Base-by-base conservation (phyloP, 23 tunicate species). In the Ciona savignyi region DNA sequence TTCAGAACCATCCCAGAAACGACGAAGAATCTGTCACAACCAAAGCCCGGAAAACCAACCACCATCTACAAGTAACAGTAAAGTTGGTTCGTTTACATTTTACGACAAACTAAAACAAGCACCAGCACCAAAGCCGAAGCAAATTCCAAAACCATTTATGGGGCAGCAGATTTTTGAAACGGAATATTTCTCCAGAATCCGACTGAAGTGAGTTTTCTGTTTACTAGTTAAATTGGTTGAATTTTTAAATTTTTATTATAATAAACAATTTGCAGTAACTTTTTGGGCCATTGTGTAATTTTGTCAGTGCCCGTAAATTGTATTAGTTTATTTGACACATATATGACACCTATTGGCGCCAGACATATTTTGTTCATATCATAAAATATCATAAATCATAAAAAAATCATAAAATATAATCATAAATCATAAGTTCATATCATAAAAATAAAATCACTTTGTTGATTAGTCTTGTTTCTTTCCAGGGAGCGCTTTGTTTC, bases 1-100 rank as follows among this genome's bases (percentile, higher is more conserved):
- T 63, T 70, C 66, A 1, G 49, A 67, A 25, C 96, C 96, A 9
- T 67, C 83, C n/a, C 96, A 88, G 67, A 88, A 88, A 65, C 76
- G 71, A 78, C 70, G 76, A 11, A 48, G 96, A 68, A 35, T 82
- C 30, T 63, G 82, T 2, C 63, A 64, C 49, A 4, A 72, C 0
- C 25, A 71, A n/a, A 29, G 51, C 34, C 32, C 51, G 19, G 2
- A 51, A 35, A 24, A 0, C 6, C 15, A 11, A 23, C 15, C 23
- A 9, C 28, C 67, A 63, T 15, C 61, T 11, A 63, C 26, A 63
- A 9, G 6, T 22, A 63, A 6, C 26, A 63, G 28, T 6, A 63
- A 23, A 63, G 22, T 4, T 9, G 67, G 23, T 51, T 9, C 0
- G 25, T 25, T 33, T 60, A 3, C 63, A 27, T 27, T 30, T 3